Evolutionary conservation across 2,888 invertebrate species (phyloP).

Genomic region (Cosmia pyralina): DNA sequence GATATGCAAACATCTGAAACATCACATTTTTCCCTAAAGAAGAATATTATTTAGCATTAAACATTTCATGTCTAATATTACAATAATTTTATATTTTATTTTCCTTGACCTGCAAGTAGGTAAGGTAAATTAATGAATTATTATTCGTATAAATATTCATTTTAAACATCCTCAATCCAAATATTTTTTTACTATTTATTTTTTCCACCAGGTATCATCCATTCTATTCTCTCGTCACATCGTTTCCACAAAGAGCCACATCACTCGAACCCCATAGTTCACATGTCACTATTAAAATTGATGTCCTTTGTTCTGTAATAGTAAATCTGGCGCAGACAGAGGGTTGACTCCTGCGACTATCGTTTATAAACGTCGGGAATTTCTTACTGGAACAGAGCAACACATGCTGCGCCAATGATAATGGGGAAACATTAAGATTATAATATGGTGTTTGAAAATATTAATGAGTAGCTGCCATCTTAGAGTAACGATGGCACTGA

Average conservation of each 20-base stretch:
- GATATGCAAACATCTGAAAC: conserved; percentile 21
- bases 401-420: conserved; percentile 82
- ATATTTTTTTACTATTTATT: background rate
- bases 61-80: background rate
- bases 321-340: conserved; percentile 84
- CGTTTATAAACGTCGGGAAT: conserved; percentile 82
- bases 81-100: background rate
- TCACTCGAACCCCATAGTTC: conserved; percentile 79
- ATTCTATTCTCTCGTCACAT: conserved; percentile 65
- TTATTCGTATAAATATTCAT: background rate
- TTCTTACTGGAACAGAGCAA: conserved; percentile 76
- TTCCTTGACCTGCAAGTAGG: background rate
- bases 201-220: conserved; percentile 43
- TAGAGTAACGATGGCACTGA: conserved; percentile 77
- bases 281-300: conserved; percentile 84
- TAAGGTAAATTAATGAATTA: background rate
- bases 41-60: background rate
- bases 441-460: conserved; percentile 82
- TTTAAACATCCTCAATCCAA: background rate
- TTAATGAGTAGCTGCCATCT: conserved; percentile 81
- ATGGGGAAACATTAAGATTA: conserved; percentile 87
- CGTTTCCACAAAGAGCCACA: conserved; percentile 70
- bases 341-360: conserved; percentile 73
- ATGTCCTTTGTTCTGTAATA: conserved; percentile 86
- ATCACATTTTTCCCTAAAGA: background rate